These are phyloP conservation scores for Vultur gryphus DNA, from an alignment of 2,797 vertebrate genomes.

Conservation along the genomic window DNA sequence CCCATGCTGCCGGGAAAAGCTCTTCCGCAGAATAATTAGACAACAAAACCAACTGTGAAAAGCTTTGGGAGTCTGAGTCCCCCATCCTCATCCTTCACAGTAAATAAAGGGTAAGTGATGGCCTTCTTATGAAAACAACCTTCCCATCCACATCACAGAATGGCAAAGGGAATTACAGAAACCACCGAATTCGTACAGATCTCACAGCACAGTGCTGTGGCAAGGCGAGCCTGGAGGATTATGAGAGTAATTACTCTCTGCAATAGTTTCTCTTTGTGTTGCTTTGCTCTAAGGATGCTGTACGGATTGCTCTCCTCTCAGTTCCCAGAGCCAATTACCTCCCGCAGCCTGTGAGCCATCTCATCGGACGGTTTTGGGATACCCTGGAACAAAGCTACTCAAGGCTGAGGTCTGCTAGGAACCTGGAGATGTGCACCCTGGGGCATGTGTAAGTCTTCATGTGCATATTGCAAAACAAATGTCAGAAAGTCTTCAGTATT, in stretches of 20 bases:
- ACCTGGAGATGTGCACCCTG: fast-evolving
- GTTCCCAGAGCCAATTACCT: neutral
- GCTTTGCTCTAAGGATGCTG: neutral
- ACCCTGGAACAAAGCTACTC: neutral
- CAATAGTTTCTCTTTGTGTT: neutral
- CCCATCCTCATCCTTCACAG: neutral
- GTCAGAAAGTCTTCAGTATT: neutral
- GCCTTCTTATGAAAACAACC: neutral
- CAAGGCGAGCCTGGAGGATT: neutral
- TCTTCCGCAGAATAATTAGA: conserved; percentile 40
- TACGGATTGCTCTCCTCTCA: neutral
- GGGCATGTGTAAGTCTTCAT: neutral
- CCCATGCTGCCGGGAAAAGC: neutral
- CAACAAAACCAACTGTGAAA: conserved; percentile 46
- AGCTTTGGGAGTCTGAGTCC: conserved; percentile 36
- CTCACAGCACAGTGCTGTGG: neutral
- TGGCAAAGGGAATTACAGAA: neutral
- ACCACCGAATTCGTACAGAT: neutral
- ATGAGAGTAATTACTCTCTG: neutral
- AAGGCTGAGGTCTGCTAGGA: neutral
- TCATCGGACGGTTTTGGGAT: neutral
- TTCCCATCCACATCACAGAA: neutral
- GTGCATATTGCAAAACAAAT: neutral
- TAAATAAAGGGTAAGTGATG: conserved; percentile 48
- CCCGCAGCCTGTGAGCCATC: neutral